These are phyloP conservation scores for Thunnus maccoyii DNA, from an alignment of 2,113 vertebrate species.

Conservation along the genomic window DNA sequence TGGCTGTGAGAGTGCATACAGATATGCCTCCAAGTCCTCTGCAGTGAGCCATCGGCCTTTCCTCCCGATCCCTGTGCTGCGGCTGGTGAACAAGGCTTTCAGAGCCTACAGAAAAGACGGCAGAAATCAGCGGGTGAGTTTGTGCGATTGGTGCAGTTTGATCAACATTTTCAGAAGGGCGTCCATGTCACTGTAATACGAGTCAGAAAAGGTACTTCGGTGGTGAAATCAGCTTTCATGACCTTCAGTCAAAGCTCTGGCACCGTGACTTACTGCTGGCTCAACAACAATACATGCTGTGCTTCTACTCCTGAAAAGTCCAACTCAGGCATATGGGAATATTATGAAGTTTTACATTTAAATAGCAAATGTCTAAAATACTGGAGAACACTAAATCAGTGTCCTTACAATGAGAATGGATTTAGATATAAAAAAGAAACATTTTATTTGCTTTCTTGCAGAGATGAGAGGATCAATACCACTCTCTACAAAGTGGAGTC, in stretches of 20 bases:
- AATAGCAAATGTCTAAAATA: background rate
- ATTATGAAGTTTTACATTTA: background rate
- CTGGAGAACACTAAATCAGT: background rate
- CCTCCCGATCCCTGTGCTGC: constrained; percentile 90
- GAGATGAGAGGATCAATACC: no score
- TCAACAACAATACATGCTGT: constrained; percentile 25
- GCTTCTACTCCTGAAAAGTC: constrained; percentile 28
- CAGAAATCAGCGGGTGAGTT: constrained; percentile 1
- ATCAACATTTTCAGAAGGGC: constrained; percentile 32
- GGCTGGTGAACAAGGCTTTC: constrained; percentile 94
- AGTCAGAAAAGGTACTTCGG: constrained; percentile 15
- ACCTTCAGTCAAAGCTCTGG: constrained; percentile 44
- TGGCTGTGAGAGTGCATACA: constrained; percentile 96
- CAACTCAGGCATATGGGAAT: background rate
- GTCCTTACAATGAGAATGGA: no score
- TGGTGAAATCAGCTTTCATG: constrained; percentile 20
- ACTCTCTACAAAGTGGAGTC: no score
- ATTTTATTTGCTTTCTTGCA: no score
- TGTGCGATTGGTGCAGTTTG: background rate
- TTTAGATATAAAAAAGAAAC: no score
- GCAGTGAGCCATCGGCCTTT: constrained; percentile 91
- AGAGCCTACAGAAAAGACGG: constrained; percentile 84
- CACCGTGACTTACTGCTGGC: constrained; percentile 35
- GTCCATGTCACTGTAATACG: background rate
- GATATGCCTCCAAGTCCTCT: constrained; percentile 95